Evolutionary conservation across 2,797 vertebrate species (phyloP).

Genomic region (Meda fulgida): DNA sequence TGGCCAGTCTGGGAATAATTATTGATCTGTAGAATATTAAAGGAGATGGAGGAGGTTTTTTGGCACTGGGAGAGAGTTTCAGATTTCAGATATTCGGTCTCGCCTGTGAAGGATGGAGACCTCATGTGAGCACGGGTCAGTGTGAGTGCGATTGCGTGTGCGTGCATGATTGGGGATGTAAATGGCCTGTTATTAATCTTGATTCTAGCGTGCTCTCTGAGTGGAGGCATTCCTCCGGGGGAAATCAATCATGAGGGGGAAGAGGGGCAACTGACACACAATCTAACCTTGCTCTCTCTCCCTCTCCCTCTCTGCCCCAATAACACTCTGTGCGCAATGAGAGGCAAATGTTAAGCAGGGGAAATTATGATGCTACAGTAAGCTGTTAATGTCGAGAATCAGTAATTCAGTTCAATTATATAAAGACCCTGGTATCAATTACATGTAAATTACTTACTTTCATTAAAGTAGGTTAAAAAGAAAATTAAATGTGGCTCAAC

Average conservation of each 20-base stretch:
- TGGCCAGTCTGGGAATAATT: constrained; percentile 56
- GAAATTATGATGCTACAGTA: constrained; percentile 50
- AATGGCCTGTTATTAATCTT: constrained; percentile 77
- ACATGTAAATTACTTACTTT: constrained; percentile 30
- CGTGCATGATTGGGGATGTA: constrained; percentile 70
- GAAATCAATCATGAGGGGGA: constrained; percentile 70
- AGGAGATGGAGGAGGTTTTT: constrained; percentile 53
- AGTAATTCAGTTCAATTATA: constrained; percentile 24
- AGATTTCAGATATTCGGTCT: constrained; percentile 58
- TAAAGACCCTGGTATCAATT: constrained; percentile 43
- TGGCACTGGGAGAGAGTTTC: constrained; percentile 53
- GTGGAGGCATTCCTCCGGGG: constrained; percentile 67
- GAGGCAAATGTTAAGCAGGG: constrained; percentile 49
- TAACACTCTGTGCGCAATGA: constrained; percentile 34
- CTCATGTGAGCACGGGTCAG: constrained; percentile 43
- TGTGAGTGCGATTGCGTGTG: constrained; percentile 39
- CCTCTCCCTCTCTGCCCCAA: constrained; percentile 68
- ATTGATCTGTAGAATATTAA: constrained; percentile 64
- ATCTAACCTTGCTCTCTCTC: constrained; percentile 62
- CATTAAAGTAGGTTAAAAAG: constrained; percentile 21
- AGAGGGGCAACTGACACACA: constrained; percentile 62
- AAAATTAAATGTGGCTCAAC: constrained; percentile 8
- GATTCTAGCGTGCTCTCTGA: constrained; percentile 66
- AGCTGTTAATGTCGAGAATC: constrained; percentile 30
- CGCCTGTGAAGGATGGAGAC: constrained; percentile 48